These are phyloP conservation scores for Himantopus leucocephalus DNA, from an alignment of 2,113 vertebrate genomes.

Conservation along the genomic window DNA sequence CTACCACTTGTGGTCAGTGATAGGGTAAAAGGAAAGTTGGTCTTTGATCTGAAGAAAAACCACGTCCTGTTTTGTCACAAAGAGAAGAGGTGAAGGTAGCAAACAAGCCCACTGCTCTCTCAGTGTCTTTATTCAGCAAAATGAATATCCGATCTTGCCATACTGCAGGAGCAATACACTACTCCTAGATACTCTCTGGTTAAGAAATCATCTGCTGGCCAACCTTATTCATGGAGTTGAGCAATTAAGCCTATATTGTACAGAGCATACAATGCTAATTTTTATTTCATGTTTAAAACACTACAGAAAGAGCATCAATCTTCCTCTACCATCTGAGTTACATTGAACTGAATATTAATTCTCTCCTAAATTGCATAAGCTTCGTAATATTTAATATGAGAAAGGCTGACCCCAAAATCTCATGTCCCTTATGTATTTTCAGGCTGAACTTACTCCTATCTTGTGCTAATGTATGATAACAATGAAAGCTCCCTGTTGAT, in stretches of 20 bases:
- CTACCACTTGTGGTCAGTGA: not conserved
- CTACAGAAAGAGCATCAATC: not conserved
- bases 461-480: not conserved
- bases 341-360: not conserved
- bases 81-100: not conserved
- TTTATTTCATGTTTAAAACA: not conserved
- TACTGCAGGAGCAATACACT: not conserved
- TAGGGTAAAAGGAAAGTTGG: not conserved
- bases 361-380: not conserved
- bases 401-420: not conserved
- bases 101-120: not conserved
- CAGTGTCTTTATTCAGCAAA: not conserved
- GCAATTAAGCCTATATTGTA: not conserved
- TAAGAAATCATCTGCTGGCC: not conserved
- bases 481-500: not conserved
- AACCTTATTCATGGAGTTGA: not conserved
- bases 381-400: not conserved
- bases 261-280: not conserved
- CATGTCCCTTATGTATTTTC: not conserved
- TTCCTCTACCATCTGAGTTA: not conserved
- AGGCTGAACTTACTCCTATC: not conserved
- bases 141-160: not conserved
- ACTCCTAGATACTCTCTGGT: not conserved
- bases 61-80: not conserved
- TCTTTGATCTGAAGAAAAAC: not conserved